Evolutionary conservation across 2,113 vertebrate genomes (phyloP), one percentile per base, ranked within the genome.

Genomic region (Calyptommatus sinebrachiatus): DNA sequence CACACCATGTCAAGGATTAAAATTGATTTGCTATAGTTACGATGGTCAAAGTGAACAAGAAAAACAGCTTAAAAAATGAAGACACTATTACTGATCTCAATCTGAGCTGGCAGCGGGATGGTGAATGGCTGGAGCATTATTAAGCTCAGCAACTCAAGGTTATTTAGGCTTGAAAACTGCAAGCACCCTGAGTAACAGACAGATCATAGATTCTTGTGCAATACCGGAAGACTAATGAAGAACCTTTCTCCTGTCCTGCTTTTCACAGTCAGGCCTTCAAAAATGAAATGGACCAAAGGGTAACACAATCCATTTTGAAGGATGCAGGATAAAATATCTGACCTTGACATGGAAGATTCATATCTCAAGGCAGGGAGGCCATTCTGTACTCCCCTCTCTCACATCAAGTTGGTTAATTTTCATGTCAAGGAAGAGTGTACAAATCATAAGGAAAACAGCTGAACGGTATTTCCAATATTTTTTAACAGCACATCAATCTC

Each of bases 1-100:
- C 80, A 45, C 77, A 73, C 77, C 72, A 63, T 83, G 78, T 81
- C 81, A 76, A 76, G 77, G 57, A 86, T 91, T 69, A 80, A 76
- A 88, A 88, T 89, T 73, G 80, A 85, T 89, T 88, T 73, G 82
- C 1, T 85, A 73, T 41, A 71, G 87, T 88, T 86, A 72, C 12
- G 62, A 73, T 91, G 80, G 77, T 86, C 69, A 78, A 83, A 81
- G 79, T 73, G 85, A 82, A 77, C 76, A 68, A 88, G 75, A 85
- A 86, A 70, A 78, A n/a, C 9, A 72, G 74, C 83, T 83, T 74
- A 84, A 76, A 79, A 86, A 89, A 87, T 86, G 81, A 87, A 53
- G 70, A 87, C 88, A 77, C 85, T 73, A 63, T 50, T 75, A 84
- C 70, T 85, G 79, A 46, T 88, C 80, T 90, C 85, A 86, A 84